Evolutionary conservation across 2,113 vertebrate genomes (phyloP).

Genomic region (Xiphias gladius): DNA sequence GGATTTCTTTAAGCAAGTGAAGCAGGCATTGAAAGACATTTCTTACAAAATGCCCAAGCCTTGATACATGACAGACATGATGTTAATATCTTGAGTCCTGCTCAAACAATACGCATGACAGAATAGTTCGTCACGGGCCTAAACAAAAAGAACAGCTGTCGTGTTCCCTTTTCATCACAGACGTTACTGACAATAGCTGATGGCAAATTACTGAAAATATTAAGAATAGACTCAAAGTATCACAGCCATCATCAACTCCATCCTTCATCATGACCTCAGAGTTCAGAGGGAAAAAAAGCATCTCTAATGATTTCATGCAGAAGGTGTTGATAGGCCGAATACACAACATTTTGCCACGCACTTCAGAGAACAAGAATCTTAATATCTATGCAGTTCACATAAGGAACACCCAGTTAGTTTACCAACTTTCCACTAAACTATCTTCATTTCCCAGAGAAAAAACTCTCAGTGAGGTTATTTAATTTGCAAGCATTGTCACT

Average conservation of each 20-base stretch:
- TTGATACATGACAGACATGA: slow-evolving; percentile 28
- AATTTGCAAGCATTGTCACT: slow-evolving; percentile 30
- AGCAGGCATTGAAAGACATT: slow-evolving; percentile 21
- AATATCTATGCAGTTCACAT: slow-evolving; percentile 37
- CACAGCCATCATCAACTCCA: slow-evolving; percentile 22
- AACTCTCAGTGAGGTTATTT: slow-evolving; percentile 41
- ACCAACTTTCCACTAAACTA: slow-evolving; percentile 9
- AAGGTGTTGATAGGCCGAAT: slow-evolving; percentile 28
- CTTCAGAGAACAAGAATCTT: slow-evolving; percentile 21
- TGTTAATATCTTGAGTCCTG: slow-evolving; percentile 41
- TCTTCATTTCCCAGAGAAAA: slow-evolving; percentile 24
- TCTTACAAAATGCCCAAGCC: slow-evolving; percentile 18
- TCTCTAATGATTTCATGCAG: slow-evolving; percentile 32
- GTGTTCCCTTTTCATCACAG: slow-evolving; percentile 41
- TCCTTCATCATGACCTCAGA: slow-evolving; percentile 16
- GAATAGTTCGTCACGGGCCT: slow-evolving; percentile 28
- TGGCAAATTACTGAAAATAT: slow-evolving; percentile 41
- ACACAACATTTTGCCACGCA: slow-evolving; percentile 27
- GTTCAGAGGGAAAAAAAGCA: slow-evolving; percentile 25
- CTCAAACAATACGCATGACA: slow-evolving; percentile 36
- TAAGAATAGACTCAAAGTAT: slow-evolving; percentile 43
- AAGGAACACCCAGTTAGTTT: not conserved
- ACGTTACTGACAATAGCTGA: slow-evolving; percentile 35
- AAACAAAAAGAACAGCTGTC: slow-evolving; percentile 50
- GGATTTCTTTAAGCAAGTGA: slow-evolving; percentile 52